Conservation (phyloP, 2,113 vertebrate species). For the Gracilinanus agilis region DNA sequence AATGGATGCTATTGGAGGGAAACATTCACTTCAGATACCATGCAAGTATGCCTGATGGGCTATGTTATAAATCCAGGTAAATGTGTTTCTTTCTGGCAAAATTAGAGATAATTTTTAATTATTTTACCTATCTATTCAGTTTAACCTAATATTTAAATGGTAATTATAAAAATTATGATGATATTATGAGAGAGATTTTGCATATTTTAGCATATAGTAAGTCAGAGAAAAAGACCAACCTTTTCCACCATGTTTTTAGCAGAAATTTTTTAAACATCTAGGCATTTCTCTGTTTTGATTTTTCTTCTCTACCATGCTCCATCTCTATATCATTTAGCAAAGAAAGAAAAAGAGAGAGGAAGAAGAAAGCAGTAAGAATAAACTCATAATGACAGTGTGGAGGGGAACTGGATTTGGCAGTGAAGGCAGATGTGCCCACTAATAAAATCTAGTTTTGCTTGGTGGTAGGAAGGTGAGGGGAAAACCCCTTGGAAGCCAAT, state of each 20-base stretch:
- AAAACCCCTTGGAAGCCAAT: not conserved
- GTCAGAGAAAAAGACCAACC: constrained; percentile 17
- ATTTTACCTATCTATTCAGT: constrained; percentile 18
- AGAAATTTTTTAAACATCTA: not conserved
- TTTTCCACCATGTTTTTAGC: not conserved
- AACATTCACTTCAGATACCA: not conserved
- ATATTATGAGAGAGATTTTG: not conserved
- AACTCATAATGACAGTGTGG: not conserved
- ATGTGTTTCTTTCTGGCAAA: constrained; percentile 25
- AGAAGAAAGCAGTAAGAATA: not conserved
- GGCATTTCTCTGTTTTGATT: not conserved
- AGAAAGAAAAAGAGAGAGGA: constrained; percentile 8
- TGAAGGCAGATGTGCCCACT: not conserved
- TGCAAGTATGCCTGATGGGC: constrained; percentile 3
- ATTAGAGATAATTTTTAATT: not conserved
- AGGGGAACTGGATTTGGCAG: not conserved
- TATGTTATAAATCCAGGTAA: constrained; percentile 30
- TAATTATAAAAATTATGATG: not conserved
- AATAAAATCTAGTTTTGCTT: not conserved
- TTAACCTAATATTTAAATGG: constrained; percentile 30
- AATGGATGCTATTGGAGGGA: not conserved
- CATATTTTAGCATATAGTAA: not conserved
- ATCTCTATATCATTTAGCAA: not conserved
- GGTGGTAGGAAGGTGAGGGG: not conserved
- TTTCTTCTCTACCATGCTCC: not conserved